Conservation (phyloP, 2,797 vertebrate species). For the Epinephelus coioides region DNA sequence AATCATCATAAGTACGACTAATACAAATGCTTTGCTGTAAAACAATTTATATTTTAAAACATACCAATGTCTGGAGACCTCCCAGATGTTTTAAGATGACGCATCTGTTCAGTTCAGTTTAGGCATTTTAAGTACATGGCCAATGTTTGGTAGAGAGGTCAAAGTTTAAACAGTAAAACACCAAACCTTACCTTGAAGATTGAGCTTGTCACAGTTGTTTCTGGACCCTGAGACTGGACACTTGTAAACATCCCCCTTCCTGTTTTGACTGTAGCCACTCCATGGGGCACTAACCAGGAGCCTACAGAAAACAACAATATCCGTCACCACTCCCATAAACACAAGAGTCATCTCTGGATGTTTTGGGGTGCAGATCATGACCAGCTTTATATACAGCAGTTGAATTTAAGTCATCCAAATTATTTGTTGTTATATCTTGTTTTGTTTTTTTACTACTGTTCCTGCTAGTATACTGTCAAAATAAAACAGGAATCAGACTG, state of each 20-base stretch:
- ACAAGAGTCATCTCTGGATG: background rate
- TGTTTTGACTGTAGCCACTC: constrained; percentile 89
- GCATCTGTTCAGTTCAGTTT: background rate
- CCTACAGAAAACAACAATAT: constrained; percentile 80
- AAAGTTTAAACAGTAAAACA: constrained; percentile 27
- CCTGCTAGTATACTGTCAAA: background rate
- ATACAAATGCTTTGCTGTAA: background rate
- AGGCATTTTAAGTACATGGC: background rate
- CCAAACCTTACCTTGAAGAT: constrained; percentile 87
- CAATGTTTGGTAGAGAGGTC: constrained; percentile 19
- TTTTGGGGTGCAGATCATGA: background rate
- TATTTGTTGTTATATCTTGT: background rate
- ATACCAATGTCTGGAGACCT: background rate
- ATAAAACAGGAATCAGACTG: background rate
- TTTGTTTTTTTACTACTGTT: background rate
- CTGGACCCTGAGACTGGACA: constrained; percentile 83
- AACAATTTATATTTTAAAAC: background rate
- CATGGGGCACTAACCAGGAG: constrained; percentile 92
- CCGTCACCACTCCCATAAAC: constrained; percentile 22
- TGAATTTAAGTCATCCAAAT: background rate
- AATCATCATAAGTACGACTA: background rate
- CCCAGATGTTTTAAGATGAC: background rate
- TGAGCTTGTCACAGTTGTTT: constrained; percentile 88
- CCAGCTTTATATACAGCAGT: background rate
- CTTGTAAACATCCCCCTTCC: constrained; percentile 92